These are phyloP conservation scores for Arenaria interpres DNA, from an alignment of 2,113 vertebrate genomes.

Conservation along the genomic window DNA sequence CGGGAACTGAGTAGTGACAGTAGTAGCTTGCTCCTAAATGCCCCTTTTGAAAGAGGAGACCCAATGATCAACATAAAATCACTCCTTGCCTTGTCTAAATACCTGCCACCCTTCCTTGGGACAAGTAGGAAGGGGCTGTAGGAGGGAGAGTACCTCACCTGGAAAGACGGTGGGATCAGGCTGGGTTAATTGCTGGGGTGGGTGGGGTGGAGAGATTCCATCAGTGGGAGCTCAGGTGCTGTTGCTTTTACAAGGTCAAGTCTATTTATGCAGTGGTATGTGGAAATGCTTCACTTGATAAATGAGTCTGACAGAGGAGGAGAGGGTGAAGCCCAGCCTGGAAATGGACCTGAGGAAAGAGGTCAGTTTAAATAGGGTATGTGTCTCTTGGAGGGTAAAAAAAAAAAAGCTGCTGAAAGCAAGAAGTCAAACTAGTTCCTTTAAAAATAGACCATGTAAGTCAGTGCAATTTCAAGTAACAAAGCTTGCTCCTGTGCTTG, in stretches of 20 bases:
- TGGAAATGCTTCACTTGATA: constrained; percentile 58
- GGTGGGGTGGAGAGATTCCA: neutral
- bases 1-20: neutral
- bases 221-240: constrained; percentile 44
- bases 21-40: neutral
- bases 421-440: neutral
- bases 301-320: constrained; percentile 41
- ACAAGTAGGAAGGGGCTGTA: accelerated
- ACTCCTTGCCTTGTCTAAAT: neutral
- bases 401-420: constrained; percentile 27
- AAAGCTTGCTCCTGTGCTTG: constrained; percentile 28
- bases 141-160: neutral
- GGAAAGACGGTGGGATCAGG: neutral
- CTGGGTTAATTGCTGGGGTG: neutral
- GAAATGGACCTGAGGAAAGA: constrained; percentile 33
- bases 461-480: constrained; percentile 35
- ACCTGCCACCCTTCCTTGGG: neutral
- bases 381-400: neutral
- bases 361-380: constrained; percentile 38
- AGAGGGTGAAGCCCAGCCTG: constrained; percentile 40
- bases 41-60: neutral
- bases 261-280: constrained; percentile 31
- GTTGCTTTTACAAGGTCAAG: constrained; percentile 52
- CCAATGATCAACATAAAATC: neutral
- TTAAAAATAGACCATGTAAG: constrained; percentile 49